Conservation (phyloP, 2,797 vertebrate genomes). For the Mus spretus region DNA sequence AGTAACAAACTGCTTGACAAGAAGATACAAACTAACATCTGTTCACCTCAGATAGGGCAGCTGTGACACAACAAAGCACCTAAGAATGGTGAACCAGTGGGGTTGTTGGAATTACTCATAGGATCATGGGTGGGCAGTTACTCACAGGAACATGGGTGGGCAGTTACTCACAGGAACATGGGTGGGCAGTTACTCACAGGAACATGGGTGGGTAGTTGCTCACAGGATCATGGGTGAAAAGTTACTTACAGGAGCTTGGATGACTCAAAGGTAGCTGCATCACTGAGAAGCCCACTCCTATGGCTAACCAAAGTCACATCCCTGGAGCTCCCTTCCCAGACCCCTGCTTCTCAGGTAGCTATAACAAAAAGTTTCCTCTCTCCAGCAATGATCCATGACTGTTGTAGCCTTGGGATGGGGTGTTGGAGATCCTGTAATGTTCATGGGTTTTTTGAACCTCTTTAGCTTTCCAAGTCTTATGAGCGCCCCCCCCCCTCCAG, state of each 20-base stretch:
- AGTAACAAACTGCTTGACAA: neutral
- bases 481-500: too few species aligned
- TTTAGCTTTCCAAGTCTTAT: neutral
- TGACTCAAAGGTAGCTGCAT: neutral
- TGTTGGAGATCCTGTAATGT: neutral
- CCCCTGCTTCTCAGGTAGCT: too few species aligned
- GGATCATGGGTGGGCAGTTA: neutral
- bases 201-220: neutral
- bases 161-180: neutral
- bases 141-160: neutral
- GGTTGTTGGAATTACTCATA: too few species aligned
- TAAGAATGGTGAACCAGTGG: neutral
- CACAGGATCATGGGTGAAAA: neutral
- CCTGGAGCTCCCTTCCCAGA: neutral
- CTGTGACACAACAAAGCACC: neutral
- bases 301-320: neutral
- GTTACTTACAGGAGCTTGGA: neutral
- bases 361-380: neutral
- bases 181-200: neutral
- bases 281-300: neutral
- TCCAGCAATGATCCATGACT: neutral
- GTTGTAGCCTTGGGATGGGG: neutral
- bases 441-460: neutral
- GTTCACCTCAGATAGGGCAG: neutral
- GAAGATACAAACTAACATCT: neutral